Base-by-base conservation (phyloP, 2,113 vertebrate genomes). In the Callionymus lyra region DNA sequence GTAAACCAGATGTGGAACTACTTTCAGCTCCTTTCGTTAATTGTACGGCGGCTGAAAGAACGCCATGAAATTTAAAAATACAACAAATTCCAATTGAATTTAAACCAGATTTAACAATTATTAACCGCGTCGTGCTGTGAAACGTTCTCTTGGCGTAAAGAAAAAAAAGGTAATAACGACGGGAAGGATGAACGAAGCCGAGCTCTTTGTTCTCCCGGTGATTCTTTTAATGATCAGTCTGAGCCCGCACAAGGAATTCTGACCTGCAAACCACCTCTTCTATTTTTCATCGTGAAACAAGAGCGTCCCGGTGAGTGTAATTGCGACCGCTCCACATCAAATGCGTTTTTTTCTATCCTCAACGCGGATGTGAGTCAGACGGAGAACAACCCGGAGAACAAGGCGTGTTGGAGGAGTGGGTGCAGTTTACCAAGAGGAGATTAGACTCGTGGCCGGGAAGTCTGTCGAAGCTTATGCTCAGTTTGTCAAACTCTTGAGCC, bases 361-460 rank as follows among this genome's bases (percentile, higher is more conserved):
- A 27, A 68, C 14, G 16, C 63, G 55, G 59, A 72, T 66, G 47
- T 61, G 59, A 76, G 47, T 59, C 70, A 79, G 61, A 72, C 54
- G 40, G 37, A 47, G 40, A 43, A 36, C 34, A 59, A 58, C 53
- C 12, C 33, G 45, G 46, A 38, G 52, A 48, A 56, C 38, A 40
- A 62, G 45, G 19, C 50, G 56, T 47, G 58, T 74, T 69, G 70
- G 57, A 53, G 21, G 49, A 21, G 44, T 47, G 32, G 21, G 31
- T 47, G 21, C 21, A 27, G 21, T 27, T 27, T 27, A 27, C 68
- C 46, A 42, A 50, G 47, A 47, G 36, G 27, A 44, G 34, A 36
- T 46, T 56, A 41, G 69, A 77, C 72, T 74, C 69, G 59, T 75
- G 68, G 48, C 63, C 65, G 58, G 43, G 70, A 62, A 76, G 59